Evolutionary conservation across 1,140 invertebrate species (phyloP).

Genomic region (Zaprionus lachaisei): DNA sequence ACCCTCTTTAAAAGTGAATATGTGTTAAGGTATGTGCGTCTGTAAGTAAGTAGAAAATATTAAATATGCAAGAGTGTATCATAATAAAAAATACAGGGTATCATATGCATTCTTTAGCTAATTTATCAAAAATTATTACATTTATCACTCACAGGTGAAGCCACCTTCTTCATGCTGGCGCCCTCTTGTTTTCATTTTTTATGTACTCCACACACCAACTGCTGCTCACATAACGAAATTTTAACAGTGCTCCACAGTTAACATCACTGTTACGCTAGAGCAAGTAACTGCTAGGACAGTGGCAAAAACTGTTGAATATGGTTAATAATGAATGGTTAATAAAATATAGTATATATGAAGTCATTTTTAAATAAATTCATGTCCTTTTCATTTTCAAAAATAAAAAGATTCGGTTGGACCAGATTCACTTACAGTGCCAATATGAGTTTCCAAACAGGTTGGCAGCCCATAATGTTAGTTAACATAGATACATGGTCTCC

Average conservation of each 20-base stretch:
- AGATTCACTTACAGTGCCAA: constrained; percentile 19
- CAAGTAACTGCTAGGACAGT: neutral
- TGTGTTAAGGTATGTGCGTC: neutral
- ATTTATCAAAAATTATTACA: neutral
- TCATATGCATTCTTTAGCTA: neutral
- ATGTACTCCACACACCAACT: neutral
- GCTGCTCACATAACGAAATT: neutral
- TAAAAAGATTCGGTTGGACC: neutral
- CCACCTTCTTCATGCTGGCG: neutral
- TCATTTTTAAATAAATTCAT: too few species aligned
- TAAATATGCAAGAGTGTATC: too few species aligned
- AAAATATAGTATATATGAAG: too few species aligned
- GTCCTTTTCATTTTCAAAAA: neutral
- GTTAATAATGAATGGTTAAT: too few species aligned
- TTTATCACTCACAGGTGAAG: neutral
- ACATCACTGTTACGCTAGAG: neutral
- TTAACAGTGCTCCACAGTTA: constrained; percentile 4
- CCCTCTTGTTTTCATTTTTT: neutral
- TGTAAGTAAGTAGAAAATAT: too few species aligned
- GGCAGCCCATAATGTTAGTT: constrained; percentile 15
- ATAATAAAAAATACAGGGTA: neutral
- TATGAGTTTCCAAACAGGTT: constrained; percentile 16
- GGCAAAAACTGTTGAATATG: too few species aligned
- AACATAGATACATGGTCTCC: constrained; percentile 23
- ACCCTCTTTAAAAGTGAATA: neutral